Evolutionary conservation across 2,888 invertebrate genomes (phyloP), one percentile per base, ranked within the genome.

Genomic region (Amphimallon solstitiale): DNA sequence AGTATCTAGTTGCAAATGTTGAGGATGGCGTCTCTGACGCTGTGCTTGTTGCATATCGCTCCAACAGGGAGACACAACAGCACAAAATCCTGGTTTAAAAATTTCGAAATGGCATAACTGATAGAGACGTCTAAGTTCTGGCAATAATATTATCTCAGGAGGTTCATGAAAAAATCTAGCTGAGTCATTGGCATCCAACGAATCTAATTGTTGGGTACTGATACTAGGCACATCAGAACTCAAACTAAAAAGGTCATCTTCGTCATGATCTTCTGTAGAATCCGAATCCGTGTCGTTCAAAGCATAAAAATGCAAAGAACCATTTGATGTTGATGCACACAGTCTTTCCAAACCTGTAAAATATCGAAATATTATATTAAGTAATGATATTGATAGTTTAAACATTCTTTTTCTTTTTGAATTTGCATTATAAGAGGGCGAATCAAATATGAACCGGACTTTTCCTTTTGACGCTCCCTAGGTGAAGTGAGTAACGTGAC

Each of bases 11-110:
- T 89, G 90, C 62, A 91, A 82, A 78, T 90, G 90, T 77, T 94
- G 95, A 1, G 95, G 94, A 80, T 95, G 93, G 37, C 94, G 89
- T 14, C 96, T 85, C 74, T 95, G 94, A 65, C 95, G 89, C 78
- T 95, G 95, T 3, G 95, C 94, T 70, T 95, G 95, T 73, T 95
- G 94, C 75, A 96, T 87, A 80, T 96, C 95, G 71, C 91, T 92
- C 97, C 97, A 97, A 81, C 95, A 96, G 2, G 94, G 91, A 0
- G 96, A 95, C 2, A 95, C 94, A 12, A 94, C 95, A 0, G 95
- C 94, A 60, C 92, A 90, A 79, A 94, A 96, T 0, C 88, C 84
- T 0, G 88, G 87, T 72, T 87, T 86, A 64, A 89, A 81, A 69
- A 87, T 87, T 75, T 93, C 93, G 76, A 93, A 93, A 69, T 90